phyloP scores from a whole-genome alignment of 2,113 vertebrate genomes.

The Platycercus adscitus region DNA sequence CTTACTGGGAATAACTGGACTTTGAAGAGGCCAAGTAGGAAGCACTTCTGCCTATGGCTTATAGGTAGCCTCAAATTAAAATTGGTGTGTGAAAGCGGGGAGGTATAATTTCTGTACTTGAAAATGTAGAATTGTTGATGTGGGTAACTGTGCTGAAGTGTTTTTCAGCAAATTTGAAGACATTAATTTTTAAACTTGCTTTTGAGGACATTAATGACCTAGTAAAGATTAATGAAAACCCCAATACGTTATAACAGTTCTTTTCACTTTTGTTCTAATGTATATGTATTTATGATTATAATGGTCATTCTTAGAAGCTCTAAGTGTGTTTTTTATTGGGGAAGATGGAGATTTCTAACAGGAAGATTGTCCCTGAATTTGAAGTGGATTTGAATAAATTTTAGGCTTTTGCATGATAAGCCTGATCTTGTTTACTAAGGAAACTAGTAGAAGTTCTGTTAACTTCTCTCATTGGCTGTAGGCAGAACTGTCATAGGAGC shows the following conservation, averaged over 20 bases:
- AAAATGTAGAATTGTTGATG: neutral
- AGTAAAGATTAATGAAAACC: neutral
- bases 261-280: neutral
- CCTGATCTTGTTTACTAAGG: neutral
- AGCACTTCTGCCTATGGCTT: neutral
- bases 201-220: neutral
- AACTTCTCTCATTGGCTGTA: neutral
- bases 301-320: neutral
- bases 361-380: neutral
- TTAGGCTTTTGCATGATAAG: neutral
- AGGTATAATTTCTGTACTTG: neutral
- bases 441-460: neutral
- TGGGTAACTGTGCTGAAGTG: neutral
- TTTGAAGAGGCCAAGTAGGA: neutral
- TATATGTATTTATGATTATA: neutral
- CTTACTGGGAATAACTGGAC: neutral
- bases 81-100: rapidly evolving
- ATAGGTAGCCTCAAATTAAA: neutral
- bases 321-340: neutral
- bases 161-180: neutral
- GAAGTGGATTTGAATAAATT: neutral
- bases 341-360: neutral
- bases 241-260: neutral
- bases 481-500: neutral
- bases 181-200: neutral